These are phyloP conservation scores for Ctenodactylus gundi DNA, from an alignment of 2,113 vertebrate genomes.

Conservation along the genomic window DNA sequence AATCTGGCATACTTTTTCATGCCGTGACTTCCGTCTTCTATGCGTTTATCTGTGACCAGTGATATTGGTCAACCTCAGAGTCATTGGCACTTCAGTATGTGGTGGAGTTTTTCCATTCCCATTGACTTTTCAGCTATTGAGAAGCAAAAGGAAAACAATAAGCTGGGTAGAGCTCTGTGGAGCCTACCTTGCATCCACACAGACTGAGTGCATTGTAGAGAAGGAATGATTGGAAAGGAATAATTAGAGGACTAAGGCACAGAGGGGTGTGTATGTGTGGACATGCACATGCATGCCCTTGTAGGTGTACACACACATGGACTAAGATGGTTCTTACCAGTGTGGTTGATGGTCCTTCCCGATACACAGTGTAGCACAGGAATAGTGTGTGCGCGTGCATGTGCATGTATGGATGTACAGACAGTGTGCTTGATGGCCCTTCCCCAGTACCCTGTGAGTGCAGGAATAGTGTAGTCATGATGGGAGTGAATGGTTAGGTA, in stretches of 20 bases:
- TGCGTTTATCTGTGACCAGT: not conserved
- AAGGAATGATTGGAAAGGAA: not conserved
- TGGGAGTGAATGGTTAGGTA: not conserved
- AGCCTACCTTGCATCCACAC: not conserved
- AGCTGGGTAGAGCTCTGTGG: not conserved
- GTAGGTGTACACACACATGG: too few species aligned
- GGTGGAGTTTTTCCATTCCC: not conserved
- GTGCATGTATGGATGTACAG: too few species aligned
- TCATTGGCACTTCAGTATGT: not conserved
- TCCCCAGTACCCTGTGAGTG: not conserved
- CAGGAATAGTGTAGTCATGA: not conserved
- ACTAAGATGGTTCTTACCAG: too few species aligned
- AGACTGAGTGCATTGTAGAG: not conserved
- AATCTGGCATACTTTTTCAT: not conserved
- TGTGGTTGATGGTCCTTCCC: too few species aligned
- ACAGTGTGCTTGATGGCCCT: too few species aligned
- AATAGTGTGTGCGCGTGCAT: too few species aligned
- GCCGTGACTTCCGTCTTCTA: not conserved
- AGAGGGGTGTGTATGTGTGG: not conserved
- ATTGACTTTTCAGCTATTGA: not conserved
- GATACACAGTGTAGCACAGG: too few species aligned
- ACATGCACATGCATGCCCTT: too few species aligned
- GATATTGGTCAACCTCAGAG: not conserved
- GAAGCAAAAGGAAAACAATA: constrained; percentile 16
- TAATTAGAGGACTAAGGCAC: not conserved